Percentiles rank a stretch among this genome's conserved stretches.
Evolutionary conservation across 2,888 invertebrate genomes (phyloP).

Genomic region (Aspidapion aeneum): DNA sequence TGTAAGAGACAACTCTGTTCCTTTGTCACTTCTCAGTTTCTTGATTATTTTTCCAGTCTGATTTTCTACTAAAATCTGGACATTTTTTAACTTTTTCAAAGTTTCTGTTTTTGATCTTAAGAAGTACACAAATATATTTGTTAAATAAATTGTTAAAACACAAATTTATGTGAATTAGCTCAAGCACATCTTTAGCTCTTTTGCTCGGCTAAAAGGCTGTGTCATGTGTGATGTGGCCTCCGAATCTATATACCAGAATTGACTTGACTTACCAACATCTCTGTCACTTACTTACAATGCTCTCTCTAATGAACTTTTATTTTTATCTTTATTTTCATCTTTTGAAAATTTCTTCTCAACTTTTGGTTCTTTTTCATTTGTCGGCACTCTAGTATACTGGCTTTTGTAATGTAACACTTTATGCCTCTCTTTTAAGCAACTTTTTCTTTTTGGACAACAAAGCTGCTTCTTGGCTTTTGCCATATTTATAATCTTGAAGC

Average conservation of each 20-base stretch:
- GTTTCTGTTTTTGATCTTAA: slow-evolving; percentile 14
- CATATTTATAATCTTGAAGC: neutral
- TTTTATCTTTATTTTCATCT: too few relatives aligned
- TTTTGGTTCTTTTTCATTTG: too few relatives aligned
- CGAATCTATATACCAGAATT: slow-evolving; percentile 1
- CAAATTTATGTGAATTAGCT: neutral
- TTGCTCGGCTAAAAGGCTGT: neutral
- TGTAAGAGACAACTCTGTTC: slow-evolving; percentile 26
- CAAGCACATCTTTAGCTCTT: neutral
- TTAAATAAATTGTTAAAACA: neutral
- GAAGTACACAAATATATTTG: neutral
- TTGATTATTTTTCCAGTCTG: slow-evolving; percentile 20
- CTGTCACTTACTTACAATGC: neutral
- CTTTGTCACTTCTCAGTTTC: slow-evolving; percentile 18
- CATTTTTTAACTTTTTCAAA: slow-evolving; percentile 12
- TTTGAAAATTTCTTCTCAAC: too few relatives aligned
- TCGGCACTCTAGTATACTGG: neutral
- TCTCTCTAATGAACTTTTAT: neutral
- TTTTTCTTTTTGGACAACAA: neutral
- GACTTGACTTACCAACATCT: neutral
- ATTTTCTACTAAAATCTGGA: slow-evolving; percentile 10
- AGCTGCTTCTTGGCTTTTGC: neutral
- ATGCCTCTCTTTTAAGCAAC: neutral
- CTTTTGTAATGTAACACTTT: slow-evolving; percentile 3
- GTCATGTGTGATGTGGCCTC: neutral